Conservation (phyloP, 2,797 vertebrate species). For the Lithobates sylvaticus region DNA sequence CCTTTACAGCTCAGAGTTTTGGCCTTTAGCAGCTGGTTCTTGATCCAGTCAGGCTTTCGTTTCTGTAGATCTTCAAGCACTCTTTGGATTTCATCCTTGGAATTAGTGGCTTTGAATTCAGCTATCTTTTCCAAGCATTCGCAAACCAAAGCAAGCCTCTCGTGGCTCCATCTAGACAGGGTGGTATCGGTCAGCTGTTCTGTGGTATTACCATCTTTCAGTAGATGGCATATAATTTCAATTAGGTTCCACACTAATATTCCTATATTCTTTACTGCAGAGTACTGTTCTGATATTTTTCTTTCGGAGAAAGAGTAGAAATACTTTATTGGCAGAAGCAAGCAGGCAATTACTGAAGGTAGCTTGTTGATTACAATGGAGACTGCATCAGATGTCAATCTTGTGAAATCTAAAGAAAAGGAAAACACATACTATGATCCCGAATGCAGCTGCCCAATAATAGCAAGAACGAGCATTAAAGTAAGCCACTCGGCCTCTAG, state of each 20-base stretch:
- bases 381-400: conserved; percentile 84
- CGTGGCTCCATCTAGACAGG: conserved; percentile 85
- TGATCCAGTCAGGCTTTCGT: conserved; percentile 89
- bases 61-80: conserved; percentile 88
- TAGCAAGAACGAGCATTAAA: background rate
- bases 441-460: background rate
- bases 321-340: conserved; percentile 90
- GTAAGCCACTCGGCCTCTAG: background rate
- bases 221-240: conserved; percentile 85
- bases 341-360: conserved; percentile 87
- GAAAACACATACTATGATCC: conserved; percentile 66
- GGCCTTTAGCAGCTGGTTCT: conserved; percentile 87
- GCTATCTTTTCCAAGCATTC: conserved; percentile 87
- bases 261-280: conserved; percentile 85
- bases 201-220: conserved; percentile 85
- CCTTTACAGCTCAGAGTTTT: conserved; percentile 84
- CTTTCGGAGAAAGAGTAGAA: conserved; percentile 91
- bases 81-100: conserved; percentile 85
- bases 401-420: conserved; percentile 78
- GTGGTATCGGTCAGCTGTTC: conserved; percentile 83
- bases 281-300: conserved; percentile 86
- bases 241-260: conserved; percentile 90
- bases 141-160: conserved; percentile 84
- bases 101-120: conserved; percentile 82
- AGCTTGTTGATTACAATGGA: conserved; percentile 93